A percentile compares a stretch with the other conserved stretches of the same genome.
Conservation (phyloP, 2,113 vertebrate species). For the Ctenomys sociabilis region DNA sequence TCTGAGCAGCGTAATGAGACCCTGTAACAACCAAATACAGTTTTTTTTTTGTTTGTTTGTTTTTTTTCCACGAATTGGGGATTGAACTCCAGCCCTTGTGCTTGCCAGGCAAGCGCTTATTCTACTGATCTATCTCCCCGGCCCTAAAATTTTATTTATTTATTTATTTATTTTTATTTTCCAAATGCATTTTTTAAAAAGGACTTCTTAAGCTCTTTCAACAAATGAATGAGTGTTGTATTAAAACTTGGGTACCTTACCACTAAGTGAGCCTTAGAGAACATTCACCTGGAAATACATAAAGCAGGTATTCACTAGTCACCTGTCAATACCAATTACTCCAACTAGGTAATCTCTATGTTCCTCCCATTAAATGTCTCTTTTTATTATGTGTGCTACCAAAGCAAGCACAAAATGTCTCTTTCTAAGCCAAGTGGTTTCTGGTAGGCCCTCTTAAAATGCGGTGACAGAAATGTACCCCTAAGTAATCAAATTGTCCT, state of each 20-base stretch:
- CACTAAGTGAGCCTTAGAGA: background rate
- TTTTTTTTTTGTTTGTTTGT: too few relatives aligned
- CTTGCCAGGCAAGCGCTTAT: too few relatives aligned
- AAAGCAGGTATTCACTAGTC: background rate
- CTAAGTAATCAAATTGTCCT: slow-evolving; percentile 8
- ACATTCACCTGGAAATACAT: background rate
- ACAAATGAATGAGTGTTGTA: background rate
- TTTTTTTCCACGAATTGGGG: too few relatives aligned
- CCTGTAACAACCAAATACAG: too few relatives aligned
- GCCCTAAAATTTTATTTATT: too few relatives aligned
- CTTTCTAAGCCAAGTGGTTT: slow-evolving; percentile 8
- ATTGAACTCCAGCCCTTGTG: too few relatives aligned
- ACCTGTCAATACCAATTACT: background rate
- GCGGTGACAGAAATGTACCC: slow-evolving; percentile 10
- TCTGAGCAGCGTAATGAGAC: too few relatives aligned
- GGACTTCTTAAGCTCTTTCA: background rate
- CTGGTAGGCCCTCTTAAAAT: background rate
- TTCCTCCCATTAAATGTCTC: background rate
- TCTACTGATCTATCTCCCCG: too few relatives aligned
- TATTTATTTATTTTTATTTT: too few relatives aligned
- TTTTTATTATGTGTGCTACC: background rate
- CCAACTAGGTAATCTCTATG: background rate
- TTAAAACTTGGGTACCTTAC: background rate
- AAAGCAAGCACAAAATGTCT: background rate
- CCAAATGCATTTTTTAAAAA: too few relatives aligned